Percentiles rank a stretch among this genome's conserved stretches.
phyloP scores from a whole-genome alignment of 2,113 vertebrate species.

The Hiodon tergisus region DNA sequence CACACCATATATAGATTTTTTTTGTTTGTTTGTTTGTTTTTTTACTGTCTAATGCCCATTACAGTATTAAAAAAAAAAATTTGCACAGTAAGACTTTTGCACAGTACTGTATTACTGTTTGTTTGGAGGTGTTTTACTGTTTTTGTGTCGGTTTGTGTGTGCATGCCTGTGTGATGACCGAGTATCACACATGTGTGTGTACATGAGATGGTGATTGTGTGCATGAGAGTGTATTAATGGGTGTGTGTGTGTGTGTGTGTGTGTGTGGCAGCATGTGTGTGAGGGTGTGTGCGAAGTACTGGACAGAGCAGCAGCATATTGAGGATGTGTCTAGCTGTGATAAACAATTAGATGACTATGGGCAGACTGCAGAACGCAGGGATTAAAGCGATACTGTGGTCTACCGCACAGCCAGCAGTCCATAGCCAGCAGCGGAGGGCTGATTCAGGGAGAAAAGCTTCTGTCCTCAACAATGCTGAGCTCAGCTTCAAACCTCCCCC shows the following conservation, averaged over 20 bases:
- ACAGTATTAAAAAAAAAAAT: no score
- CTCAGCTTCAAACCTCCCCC: not conserved
- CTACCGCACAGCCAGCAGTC: not conserved
- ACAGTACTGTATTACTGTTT: no score
- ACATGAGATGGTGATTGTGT: constrained; percentile 37
- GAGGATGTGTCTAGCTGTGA: not conserved
- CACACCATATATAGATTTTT: no score
- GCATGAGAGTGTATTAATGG: no score
- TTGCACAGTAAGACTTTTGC: no score
- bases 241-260: no score
- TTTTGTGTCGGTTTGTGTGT: not conserved
- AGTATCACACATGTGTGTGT: not conserved
- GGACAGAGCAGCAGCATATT: not conserved
- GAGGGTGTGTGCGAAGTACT: not conserved
- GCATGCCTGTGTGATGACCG: not conserved
- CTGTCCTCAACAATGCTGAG: not conserved
- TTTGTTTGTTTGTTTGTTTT: no score
- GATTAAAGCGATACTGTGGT: not conserved
- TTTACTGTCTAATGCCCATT: no score
- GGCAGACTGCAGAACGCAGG: not conserved
- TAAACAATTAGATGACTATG: not conserved
- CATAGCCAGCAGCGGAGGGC: not conserved
- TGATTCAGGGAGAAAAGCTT: constrained; percentile 10
- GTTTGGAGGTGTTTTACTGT: not conserved
- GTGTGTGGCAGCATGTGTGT: no score